Evolutionary conservation across 2,797 vertebrate genomes (phyloP).

Genomic region (Mormyrops attenuatus): DNA sequence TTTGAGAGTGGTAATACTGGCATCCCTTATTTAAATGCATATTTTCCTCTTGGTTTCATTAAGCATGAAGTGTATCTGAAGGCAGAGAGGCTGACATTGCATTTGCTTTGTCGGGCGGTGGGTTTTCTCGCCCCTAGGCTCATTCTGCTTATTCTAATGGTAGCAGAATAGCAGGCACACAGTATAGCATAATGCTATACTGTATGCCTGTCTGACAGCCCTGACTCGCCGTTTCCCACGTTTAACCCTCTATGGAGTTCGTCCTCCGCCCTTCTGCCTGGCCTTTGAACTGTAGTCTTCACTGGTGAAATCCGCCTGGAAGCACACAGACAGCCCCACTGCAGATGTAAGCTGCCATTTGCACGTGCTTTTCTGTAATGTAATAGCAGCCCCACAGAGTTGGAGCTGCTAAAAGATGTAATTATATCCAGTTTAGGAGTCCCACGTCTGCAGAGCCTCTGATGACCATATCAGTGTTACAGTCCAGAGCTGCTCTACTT

Average conservation of each 20-base stretch:
- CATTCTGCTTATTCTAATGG: background rate
- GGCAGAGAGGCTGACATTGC: background rate
- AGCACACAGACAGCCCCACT: background rate
- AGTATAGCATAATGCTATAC: background rate
- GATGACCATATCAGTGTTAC: background rate
- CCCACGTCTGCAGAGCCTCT: background rate
- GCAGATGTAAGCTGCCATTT: background rate
- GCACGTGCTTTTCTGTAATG: background rate
- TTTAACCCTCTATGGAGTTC: background rate
- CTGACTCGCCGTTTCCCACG: background rate
- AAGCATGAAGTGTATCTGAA: background rate
- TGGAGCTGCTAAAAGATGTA: slow-evolving; percentile 2
- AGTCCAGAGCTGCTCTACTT: background rate
- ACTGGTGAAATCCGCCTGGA: background rate
- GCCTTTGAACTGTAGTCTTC: background rate
- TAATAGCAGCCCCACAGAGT: background rate
- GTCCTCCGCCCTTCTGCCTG: background rate
- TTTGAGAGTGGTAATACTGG: background rate
- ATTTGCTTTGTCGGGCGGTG: background rate
- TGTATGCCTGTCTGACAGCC: background rate
- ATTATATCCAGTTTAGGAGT: background rate
- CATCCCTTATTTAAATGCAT: background rate
- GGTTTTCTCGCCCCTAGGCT: background rate
- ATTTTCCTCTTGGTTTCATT: background rate
- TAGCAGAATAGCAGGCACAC: background rate